Base-by-base conservation (phyloP, 1,140 invertebrate genomes). In the Drosophila littoralis region DNA sequence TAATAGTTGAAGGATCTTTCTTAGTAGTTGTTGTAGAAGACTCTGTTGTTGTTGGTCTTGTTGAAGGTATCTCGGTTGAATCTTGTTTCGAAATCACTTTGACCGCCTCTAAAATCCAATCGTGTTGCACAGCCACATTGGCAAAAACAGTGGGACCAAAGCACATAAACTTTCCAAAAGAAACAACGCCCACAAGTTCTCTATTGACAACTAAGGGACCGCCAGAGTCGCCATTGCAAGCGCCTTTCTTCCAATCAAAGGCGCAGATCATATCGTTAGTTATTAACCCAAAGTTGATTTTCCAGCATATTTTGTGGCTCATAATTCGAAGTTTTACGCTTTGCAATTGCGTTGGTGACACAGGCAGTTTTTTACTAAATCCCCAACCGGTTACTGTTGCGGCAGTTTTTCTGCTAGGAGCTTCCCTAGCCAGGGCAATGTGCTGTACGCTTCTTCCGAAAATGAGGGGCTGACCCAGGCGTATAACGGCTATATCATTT, bases 121-220 rank as follows among this genome's bases (percentile, higher is more conserved):
- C 33, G 3, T 46, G 64, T 6, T 91, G 79, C 8, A 13, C 8
- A 3, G 83, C 57, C 2, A 94, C 92, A 61, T 94, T 92, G 0
- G 94, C 94, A 75, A 94, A 95, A 5, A 95, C 93, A 3, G 93
- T 94, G 0, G 95, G 94, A 50, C 93, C 36, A 0, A 8, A 1
- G n/a, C 71, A 80, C 1, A n/a, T 0, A 0, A 0, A 4, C 0
- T 46, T 51, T 9, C 94, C 95, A 93, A 94, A 95, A 9, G 94
- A 94, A 0, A 94, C 93, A 13, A 95, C 83, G 45, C 95, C 95
- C 35, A 92, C 79, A 7, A 92, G 68, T 1, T 55, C 51, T 5
- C 71, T 69, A 17, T 81, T 48, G 7, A 63, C 35, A 10, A 93
- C 75, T 32, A 93, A 75, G 7, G 93, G 92, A 7, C 93, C 93